Evolutionary conservation across 2,797 vertebrate genomes (phyloP), one percentile per base, ranked within the genome.

Genomic region (Fistularia commersonii): DNA sequence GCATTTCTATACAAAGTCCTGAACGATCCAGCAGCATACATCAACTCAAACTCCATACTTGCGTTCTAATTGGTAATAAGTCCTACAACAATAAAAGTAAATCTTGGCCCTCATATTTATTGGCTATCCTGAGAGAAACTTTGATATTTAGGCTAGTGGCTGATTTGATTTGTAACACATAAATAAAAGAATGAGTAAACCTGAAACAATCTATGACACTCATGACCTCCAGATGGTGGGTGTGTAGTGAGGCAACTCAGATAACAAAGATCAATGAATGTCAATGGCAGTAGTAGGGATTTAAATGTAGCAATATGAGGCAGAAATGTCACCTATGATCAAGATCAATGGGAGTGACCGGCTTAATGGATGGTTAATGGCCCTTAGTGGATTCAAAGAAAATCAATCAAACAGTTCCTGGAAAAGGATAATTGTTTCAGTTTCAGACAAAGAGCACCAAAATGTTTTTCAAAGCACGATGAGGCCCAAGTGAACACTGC

Each of bases 231-330:
- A 23, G 23, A 23, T 23, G 23, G 23, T 23, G 23, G 23, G 23
- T 23, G 23, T 23, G 23, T 23, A 23, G 23, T 23, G 4, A 4
- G 23, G 57, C 53, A 61, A 69, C 66, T 83, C 76, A 74, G 46
- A 76, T 76, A 61, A 70, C 67, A 57, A 44, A 47, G 66, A 84
- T 84, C 82, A 80, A 81, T 85, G 35, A 50, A 32, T 34, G 53
- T 35, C 49, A 63, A 51, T 49, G 51, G 46, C 57, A 54, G 7
- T 33, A 14, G 44, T 42, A 53, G 71, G 49, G 54, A 55, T 41
- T 60, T 33, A 8, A 57, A 70, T 67, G 54, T 12, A 42, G 23
- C 56, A 43, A 85, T 77, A 73, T 57, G 52, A 61, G 41, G 51
- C 54, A 1, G 42, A 45, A 33, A 13, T 50, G 59, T 72, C 65